A percentile compares a stretch with the other conserved stretches of the same genome.
These are phyloP conservation scores for Drosophila neutralis DNA, from an alignment of 2,888 invertebrate species.

Conservation along the genomic window DNA sequence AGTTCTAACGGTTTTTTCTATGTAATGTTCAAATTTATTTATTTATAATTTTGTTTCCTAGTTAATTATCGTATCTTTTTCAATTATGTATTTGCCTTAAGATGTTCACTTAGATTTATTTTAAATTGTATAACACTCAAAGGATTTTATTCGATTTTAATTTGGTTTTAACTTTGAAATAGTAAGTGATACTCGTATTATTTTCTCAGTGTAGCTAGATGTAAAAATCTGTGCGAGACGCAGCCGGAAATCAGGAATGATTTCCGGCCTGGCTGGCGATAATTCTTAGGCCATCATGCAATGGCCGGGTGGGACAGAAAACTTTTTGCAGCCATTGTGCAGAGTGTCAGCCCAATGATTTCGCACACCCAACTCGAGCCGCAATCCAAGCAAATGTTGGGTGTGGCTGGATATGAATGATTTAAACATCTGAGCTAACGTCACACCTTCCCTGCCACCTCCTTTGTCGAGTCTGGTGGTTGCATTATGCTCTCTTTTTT, in stretches of 20 bases:
- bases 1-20: no score
- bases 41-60: neutral
- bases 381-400: slow-evolving; percentile 18
- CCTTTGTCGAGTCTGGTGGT: neutral
- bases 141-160: neutral
- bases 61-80: neutral
- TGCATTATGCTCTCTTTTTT: slow-evolving; percentile 51
- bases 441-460: neutral
- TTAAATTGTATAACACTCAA: neutral
- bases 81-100: neutral
- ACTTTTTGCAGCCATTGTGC: slow-evolving; percentile 71
- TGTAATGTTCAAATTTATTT: no score
- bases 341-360: slow-evolving; percentile 61
- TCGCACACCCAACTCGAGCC: slow-evolving; percentile 13
- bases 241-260: slow-evolving; percentile 59
- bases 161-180: neutral
- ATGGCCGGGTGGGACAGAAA: slow-evolving; percentile 32
- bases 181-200: neutral
- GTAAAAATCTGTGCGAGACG: slow-evolving; percentile 52
- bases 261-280: slow-evolving; percentile 62
- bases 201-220: slow-evolving; percentile 11
- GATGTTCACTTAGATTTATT: neutral
- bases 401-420: slow-evolving; percentile 59
- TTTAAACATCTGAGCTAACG: slow-evolving; percentile 52
- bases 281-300: slow-evolving; percentile 60